A percentile compares a stretch with the other conserved stretches of the same genome.
These are phyloP conservation scores for Idaea straminata DNA, from an alignment of 2,888 invertebrate genomes.

Conservation along the genomic window DNA sequence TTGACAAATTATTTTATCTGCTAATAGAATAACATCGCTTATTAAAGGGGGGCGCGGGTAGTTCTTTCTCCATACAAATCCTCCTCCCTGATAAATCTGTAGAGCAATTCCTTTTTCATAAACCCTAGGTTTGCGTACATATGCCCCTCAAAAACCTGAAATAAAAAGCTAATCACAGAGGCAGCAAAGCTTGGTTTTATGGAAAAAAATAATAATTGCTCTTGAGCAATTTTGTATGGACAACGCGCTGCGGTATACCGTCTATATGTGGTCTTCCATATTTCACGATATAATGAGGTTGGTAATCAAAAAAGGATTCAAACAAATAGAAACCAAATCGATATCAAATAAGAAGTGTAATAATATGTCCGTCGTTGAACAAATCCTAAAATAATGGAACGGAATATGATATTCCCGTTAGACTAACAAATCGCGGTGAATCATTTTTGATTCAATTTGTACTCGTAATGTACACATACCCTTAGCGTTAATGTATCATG, in stretches of 20 bases:
- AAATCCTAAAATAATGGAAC: background rate
- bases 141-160: no score
- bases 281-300: no score
- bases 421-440: conserved; percentile 27
- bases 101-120: no score
- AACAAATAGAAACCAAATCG: background rate
- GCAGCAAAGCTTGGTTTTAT: no score
- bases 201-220: no score
- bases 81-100: no score
- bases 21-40: background rate
- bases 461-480: conserved; percentile 23
- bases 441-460: conserved; percentile 45
- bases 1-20: background rate
- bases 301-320: background rate
- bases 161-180: no score
- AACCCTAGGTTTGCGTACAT: no score
- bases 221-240: no score
- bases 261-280: no score
- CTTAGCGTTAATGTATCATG: conserved; percentile 24
- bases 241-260: no score
- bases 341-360: background rate
- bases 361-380: background rate
- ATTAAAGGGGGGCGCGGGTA: background rate
- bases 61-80: no score
- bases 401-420: conserved; percentile 12